phyloP scores from a whole-genome alignment of 1,140 invertebrate genomes.

The Dinoponera quadriceps region DNA sequence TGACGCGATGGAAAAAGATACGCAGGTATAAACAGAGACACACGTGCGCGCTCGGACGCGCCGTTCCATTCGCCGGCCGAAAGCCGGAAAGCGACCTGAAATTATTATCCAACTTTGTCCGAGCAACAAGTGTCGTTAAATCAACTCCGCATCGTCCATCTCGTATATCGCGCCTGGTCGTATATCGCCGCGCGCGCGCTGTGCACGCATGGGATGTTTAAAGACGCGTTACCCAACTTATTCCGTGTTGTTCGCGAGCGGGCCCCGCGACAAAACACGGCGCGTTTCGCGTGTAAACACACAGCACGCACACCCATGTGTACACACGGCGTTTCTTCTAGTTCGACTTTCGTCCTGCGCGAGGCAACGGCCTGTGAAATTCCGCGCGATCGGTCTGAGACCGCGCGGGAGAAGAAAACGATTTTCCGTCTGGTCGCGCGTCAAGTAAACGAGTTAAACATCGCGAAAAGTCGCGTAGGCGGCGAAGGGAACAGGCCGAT shows the following conservation, averaged over 20 bases:
- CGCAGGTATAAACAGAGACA: not conserved
- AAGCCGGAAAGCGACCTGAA: slow-evolving; percentile 45
- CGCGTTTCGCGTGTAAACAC: too few relatives aligned
- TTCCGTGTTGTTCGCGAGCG: not conserved
- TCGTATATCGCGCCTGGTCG: slow-evolving; percentile 32
- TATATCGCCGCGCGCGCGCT: slow-evolving; percentile 17
- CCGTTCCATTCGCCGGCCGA: slow-evolving; percentile 24
- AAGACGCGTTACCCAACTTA: slow-evolving; percentile 38
- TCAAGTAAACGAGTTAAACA: slow-evolving; percentile 18
- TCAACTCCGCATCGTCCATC: slow-evolving; percentile 50
- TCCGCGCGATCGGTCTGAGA: slow-evolving; percentile 2
- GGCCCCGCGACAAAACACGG: not conserved
- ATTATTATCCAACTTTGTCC: slow-evolving; percentile 61
- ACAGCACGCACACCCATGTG: too few relatives aligned
- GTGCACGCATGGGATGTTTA: slow-evolving; percentile 26
- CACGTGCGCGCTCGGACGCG: slow-evolving; percentile 10
- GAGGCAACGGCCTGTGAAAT: not conserved
- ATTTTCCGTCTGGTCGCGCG: slow-evolving; percentile 24
- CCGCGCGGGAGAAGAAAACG: slow-evolving; percentile 2
- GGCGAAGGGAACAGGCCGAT: slow-evolving; percentile 8
- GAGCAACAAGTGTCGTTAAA: slow-evolving; percentile 62
- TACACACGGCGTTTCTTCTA: too few relatives aligned
- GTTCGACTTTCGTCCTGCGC: not conserved
- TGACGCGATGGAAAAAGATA: slow-evolving; percentile 29
- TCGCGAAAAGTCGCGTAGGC: slow-evolving; percentile 10